Percentiles rank a stretch among this genome's conserved stretches.
These are phyloP conservation scores for Sicus ferrugineus DNA, from an alignment of 2,888 invertebrate genomes.

Conservation along the genomic window DNA sequence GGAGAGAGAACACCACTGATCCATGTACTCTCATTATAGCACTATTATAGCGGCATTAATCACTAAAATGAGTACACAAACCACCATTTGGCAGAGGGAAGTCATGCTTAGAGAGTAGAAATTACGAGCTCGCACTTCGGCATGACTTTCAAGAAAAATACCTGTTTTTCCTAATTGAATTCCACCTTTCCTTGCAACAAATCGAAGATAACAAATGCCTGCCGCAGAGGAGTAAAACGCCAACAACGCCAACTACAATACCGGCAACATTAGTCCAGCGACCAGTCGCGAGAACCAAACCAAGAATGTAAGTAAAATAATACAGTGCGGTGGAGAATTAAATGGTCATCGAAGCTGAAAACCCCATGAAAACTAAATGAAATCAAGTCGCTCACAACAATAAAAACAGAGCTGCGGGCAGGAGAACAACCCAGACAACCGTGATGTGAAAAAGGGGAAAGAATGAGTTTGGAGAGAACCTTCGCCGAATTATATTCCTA, in stretches of 20 bases:
- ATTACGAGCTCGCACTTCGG: background rate
- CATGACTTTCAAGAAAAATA: constrained; percentile 40
- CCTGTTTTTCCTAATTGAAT: constrained; percentile 40
- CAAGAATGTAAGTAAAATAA: constrained; percentile 27
- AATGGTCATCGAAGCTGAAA: constrained; percentile 20
- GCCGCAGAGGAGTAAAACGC: constrained; percentile 22
- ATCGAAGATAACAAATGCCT: constrained; percentile 29
- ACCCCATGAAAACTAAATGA: constrained; percentile 14
- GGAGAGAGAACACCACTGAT: background rate
- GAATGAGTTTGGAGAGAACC: background rate
- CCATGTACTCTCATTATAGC: background rate
- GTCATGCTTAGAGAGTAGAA: background rate
- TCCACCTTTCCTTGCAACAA: constrained; percentile 36
- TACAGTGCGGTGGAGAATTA: constrained; percentile 37
- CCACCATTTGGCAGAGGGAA: background rate
- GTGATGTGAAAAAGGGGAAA: background rate
- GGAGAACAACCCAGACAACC: constrained; percentile 7
- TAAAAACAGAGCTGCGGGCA: background rate
- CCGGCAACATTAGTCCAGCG: background rate
- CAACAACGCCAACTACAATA: constrained; percentile 22
- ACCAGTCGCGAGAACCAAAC: constrained; percentile 19
- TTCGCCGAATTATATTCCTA: background rate
- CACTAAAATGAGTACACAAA: background rate
- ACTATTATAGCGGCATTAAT: background rate
- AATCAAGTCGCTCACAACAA: constrained; percentile 2